Evolutionary conservation across 2,888 invertebrate genomes (phyloP).

Genomic region (Xanthorhoe spadicearia): DNA sequence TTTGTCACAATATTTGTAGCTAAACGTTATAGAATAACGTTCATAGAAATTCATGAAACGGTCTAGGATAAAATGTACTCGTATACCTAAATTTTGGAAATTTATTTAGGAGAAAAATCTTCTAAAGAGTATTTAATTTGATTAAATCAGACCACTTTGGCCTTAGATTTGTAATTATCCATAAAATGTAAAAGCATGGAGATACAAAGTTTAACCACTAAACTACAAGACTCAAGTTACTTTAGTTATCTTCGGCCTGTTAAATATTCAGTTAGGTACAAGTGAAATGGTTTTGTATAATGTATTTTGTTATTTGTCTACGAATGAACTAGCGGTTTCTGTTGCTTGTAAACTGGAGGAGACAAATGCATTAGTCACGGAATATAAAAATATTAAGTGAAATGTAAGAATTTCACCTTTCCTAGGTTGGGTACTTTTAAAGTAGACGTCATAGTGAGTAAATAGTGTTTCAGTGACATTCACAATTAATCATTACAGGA

Average conservation of each 20-base stretch:
- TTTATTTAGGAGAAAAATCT: no score
- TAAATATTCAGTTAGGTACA: slow-evolving; percentile 35
- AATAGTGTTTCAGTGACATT: background rate
- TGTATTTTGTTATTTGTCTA: slow-evolving; percentile 26
- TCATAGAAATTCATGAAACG: no score
- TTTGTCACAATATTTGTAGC: no score
- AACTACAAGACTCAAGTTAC: slow-evolving; percentile 20
- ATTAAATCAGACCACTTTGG: no score
- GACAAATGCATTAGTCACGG: slow-evolving; percentile 34
- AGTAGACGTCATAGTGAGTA: background rate
- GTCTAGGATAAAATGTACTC: no score
- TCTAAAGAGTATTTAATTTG: no score
- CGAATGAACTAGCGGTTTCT: slow-evolving; percentile 35
- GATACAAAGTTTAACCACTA: slow-evolving; percentile 17
- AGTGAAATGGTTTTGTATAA: slow-evolving; percentile 44
- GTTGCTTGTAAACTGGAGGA: slow-evolving; percentile 30
- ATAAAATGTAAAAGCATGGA: slow-evolving; percentile 23
- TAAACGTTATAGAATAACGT: no score
- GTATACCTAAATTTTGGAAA: no score
- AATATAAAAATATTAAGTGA: slow-evolving; percentile 24
- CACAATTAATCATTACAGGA: background rate
- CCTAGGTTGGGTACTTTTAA: background rate
- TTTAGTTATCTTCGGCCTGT: slow-evolving; percentile 13
- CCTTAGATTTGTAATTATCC: slow-evolving; percentile 36
- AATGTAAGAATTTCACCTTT: slow-evolving; percentile 17